A percentile compares a stretch with the other conserved stretches of the same genome.
Conservation (phyloP, 2,797 vertebrate species). For the Phrynocephalus vlangalii region DNA sequence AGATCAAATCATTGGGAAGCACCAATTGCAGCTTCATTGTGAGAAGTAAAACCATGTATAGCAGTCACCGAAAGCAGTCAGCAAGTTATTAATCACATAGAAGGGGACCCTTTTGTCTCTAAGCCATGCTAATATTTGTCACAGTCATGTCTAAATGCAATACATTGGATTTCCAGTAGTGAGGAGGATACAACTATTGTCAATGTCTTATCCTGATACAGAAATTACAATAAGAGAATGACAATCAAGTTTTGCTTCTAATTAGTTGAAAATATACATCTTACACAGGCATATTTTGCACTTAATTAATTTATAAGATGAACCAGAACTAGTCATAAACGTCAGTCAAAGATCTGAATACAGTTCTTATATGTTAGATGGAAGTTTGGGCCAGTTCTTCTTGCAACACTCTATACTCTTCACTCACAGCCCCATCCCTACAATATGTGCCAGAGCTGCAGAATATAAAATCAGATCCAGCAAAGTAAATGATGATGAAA, state of each 20-base stretch:
- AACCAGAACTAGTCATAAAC: neutral
- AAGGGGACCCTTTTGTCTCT: constrained; percentile 22
- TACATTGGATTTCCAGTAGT: neutral
- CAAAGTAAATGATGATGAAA: neutral
- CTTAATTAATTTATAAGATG: accelerated
- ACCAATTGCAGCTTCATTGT: too few species aligned
- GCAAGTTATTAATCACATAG: neutral
- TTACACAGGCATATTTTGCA: neutral
- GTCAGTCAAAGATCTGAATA: constrained; percentile 26
- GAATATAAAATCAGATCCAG: neutral
- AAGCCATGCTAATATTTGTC: neutral
- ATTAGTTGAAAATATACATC: too few species aligned
- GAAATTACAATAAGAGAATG: too few species aligned
- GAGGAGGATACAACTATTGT: neutral
- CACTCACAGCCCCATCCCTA: too few species aligned
- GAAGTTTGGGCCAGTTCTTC: neutral
- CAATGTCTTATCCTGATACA: neutral
- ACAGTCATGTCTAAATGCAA: neutral
- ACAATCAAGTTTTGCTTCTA: too few species aligned
- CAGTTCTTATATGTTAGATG: neutral
- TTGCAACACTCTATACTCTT: neutral
- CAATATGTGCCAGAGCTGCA: neutral
- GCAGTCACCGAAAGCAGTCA: constrained; percentile 3
- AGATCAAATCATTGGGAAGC: constrained; percentile 13
- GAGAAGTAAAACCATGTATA: neutral